Conservation (phyloP, 2,113 vertebrate species). For the Eulemur macaco region DNA sequence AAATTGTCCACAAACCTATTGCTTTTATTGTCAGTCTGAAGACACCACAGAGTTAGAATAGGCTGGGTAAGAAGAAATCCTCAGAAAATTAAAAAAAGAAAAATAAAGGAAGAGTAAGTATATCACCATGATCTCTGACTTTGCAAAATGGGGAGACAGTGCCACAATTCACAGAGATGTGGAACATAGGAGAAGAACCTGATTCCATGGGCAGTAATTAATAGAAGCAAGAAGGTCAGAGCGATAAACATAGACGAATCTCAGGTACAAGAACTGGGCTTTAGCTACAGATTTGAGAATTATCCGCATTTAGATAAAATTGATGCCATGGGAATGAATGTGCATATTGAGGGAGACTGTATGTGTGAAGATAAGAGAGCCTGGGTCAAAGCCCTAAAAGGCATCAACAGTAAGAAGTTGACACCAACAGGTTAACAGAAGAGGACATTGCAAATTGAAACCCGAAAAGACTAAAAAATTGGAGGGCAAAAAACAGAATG, state of each 20-base stretch:
- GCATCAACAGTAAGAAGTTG: neutral
- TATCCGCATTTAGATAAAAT: neutral
- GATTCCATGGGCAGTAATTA: neutral
- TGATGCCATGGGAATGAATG: neutral
- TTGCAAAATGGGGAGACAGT: neutral
- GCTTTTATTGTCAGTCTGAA: neutral
- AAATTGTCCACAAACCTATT: neutral
- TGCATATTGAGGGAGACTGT: neutral
- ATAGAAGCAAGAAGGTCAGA: neutral
- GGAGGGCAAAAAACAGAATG: neutral
- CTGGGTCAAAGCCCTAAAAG: neutral
- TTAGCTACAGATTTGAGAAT: neutral
- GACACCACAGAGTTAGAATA: neutral
- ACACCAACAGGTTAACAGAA: neutral
- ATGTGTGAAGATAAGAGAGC: neutral
- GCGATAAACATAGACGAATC: neutral
- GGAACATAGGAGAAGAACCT: rapidly evolving
- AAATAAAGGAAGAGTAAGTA: neutral
- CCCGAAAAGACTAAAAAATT: neutral
- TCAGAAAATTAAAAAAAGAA: neutral
- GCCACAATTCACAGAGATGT: neutral
- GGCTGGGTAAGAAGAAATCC: neutral
- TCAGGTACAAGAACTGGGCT: neutral
- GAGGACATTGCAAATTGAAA: neutral
- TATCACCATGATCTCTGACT: neutral